Evolutionary conservation across 2,797 vertebrate genomes (phyloP).

Genomic region (Phrynocephalus forsythii): DNA sequence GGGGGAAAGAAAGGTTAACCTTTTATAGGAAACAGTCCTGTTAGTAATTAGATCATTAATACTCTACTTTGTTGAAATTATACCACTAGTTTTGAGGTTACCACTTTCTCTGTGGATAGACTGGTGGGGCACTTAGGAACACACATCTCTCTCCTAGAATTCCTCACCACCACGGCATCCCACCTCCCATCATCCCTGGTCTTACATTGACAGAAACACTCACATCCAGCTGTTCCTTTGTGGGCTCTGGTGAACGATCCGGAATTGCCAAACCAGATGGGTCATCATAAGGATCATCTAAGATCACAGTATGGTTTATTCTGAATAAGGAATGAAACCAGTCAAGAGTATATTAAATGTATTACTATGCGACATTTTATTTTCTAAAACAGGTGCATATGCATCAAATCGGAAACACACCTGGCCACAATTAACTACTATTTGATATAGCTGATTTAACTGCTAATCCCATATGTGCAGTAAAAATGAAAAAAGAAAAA

Average conservation of each 20-base stretch:
- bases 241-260: constrained; percentile 93
- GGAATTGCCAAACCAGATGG: constrained; percentile 88
- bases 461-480: not conserved
- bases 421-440: not conserved
- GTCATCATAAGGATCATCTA: constrained; percentile 96
- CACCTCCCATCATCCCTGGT: too few relatives aligned
- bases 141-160: not conserved
- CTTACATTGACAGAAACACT: constrained; percentile 64
- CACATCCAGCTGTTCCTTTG: constrained; percentile 92
- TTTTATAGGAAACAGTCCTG: too few relatives aligned
- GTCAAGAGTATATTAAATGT: constrained; percentile 44
- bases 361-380: constrained; percentile 3
- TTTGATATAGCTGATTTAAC: not conserved
- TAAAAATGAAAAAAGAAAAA: not conserved
- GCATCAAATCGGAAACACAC: not conserved
- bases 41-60: too few relatives aligned
- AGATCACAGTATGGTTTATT: constrained; percentile 96
- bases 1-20: too few relatives aligned
- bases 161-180: not conserved
- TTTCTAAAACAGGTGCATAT: not conserved
- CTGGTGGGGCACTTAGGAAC: too few relatives aligned
- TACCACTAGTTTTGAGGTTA: not conserved
- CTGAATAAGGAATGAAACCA: constrained; percentile 74
- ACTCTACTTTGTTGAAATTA: too few relatives aligned
- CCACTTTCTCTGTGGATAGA: not conserved